A percentile compares a stretch with the other conserved stretches of the same genome.
phyloP scores from a whole-genome alignment of 2,888 invertebrate species.

The Drosophila quasianomalipes region DNA sequence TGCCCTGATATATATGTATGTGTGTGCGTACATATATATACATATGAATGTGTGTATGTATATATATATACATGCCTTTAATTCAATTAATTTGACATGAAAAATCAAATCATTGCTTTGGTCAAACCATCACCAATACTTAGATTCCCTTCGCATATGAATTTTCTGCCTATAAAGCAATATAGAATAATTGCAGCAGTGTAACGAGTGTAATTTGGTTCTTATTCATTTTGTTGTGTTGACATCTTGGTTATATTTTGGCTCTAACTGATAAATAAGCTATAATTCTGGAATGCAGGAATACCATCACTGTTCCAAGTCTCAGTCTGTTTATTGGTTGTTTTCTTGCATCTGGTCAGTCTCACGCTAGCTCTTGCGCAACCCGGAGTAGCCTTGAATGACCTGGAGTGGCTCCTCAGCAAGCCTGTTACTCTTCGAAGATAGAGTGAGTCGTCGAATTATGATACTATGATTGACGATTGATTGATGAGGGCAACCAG shows the following conservation, averaged over 20 bases:
- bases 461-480: not conserved
- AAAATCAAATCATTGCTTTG: constrained; percentile 24
- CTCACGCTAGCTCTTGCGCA: not conserved
- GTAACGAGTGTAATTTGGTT: not conserved
- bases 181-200: not conserved
- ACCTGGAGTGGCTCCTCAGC: not conserved
- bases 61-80: constrained; percentile 36
- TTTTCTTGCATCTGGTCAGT: not conserved
- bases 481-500: not conserved
- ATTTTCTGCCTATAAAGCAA: not conserved
- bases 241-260: not conserved
- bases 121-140: not conserved
- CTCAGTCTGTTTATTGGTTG: not conserved
- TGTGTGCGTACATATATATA: not conserved
- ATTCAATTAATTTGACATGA: constrained; percentile 69
- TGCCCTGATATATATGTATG: constrained; percentile 5
- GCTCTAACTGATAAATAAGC: not conserved
- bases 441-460: not conserved
- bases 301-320: not conserved
- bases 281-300: not conserved
- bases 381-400: not conserved
- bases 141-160: not conserved
- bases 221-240: not conserved
- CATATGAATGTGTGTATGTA: constrained; percentile 16
- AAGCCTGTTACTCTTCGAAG: not conserved